Evolutionary conservation across 2,797 vertebrate genomes (phyloP), one percentile per base, ranked within the genome.

Genomic region (Luscinia megarhynchos): DNA sequence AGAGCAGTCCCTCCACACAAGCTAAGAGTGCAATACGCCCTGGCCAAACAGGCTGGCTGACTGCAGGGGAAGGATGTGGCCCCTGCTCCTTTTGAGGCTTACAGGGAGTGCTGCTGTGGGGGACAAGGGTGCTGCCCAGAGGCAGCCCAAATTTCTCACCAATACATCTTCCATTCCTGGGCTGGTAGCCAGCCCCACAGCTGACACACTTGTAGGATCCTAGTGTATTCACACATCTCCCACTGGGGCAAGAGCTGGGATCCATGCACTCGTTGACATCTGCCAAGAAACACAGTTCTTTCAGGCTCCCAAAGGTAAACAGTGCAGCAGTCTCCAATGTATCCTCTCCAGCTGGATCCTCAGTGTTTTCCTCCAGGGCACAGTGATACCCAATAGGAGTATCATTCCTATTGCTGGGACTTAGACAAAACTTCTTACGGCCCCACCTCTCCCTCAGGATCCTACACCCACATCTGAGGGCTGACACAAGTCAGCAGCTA

Each of bases 181-280:
- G 95, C 81, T 21, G 88, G 97, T 98, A 99, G 81, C 99, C 99
- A 4, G 96, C 92, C 12, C 92, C 97, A 91, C 99, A 99, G 76
- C 98, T 98, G 72, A 98, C 96, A 89, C 98, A 99, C 32, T 96
- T 95, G 94, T 98, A 99, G 36, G 99, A 99, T 23, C 99, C 99
- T 2, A 91, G 95, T 0, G 98, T 95, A 96, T 99, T 99, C 90
- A 98, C 91, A 93, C 99, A 99, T 97, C 98, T 98, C 90, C 98
- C 98, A 1, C 93, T 97, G 1, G 97, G 98, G 94, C 99, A 99
- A 96, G 98, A 98, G 77, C 97, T 98, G 9, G 97, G 97, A 76
- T 99, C 98, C 41, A 95, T 53, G 59, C 99, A 99, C 97, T 99
- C 99, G 0, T 99, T 97, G 5, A 98, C 59, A 95, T 99, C 99